These are phyloP conservation scores for Octopus sinensis DNA, from an alignment of 1,140 invertebrate species.

Conservation along the genomic window DNA sequence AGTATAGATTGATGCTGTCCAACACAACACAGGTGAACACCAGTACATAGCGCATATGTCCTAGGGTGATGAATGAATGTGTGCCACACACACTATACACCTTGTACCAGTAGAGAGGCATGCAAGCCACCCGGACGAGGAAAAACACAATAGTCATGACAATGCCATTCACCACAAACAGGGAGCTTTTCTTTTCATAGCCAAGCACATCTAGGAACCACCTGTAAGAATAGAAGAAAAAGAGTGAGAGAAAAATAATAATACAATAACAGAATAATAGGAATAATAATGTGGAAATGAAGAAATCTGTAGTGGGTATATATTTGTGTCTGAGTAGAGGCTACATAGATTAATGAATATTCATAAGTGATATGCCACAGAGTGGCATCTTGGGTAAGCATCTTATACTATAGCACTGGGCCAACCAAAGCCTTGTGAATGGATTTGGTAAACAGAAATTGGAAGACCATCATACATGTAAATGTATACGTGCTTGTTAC, in stretches of 20 bases:
- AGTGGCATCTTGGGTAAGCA: no score
- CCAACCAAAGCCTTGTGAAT: no score
- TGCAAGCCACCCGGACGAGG: constrained; percentile 42
- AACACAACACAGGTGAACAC: constrained; percentile 46
- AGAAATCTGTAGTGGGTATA: no score
- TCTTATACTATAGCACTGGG: no score
- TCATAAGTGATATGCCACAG: no score
- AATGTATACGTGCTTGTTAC: no score
- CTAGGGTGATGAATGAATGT: constrained; percentile 38
- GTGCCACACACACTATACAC: constrained; percentile 48
- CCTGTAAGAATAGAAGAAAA: constrained; percentile 32
- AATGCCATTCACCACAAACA: constrained; percentile 48
- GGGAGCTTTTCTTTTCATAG: constrained; percentile 39
- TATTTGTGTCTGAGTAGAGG: no score
- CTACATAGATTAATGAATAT: no score
- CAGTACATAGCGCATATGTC: constrained; percentile 45
- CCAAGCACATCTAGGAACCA: constrained; percentile 49
- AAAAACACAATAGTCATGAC: constrained; percentile 53
- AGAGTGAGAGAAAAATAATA: neutral
- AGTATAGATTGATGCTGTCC: constrained; percentile 50
- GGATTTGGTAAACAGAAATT: no score
- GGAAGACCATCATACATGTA: no score
- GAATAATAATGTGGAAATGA: no score
- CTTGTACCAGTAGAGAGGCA: constrained; percentile 49
- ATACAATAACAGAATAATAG: neutral